phyloP scores from a whole-genome alignment of 2,113 vertebrate species.

The Benitochromis conjunctus region DNA sequence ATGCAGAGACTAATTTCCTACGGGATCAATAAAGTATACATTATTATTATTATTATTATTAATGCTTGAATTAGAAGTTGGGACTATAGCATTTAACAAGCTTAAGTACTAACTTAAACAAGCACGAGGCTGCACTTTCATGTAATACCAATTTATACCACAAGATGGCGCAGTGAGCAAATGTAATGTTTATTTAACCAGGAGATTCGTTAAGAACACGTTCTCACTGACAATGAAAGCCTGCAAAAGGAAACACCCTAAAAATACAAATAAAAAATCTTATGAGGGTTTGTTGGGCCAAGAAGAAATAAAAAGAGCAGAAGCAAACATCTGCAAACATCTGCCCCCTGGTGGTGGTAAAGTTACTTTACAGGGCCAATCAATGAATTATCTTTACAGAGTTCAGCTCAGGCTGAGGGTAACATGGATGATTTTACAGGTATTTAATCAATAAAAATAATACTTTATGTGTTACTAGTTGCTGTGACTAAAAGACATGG shows the following conservation, averaged over 20 bases:
- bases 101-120: neutral
- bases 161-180: neutral
- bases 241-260: neutral
- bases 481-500: neutral
- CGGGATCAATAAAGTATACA: no score
- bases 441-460: neutral
- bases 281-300: neutral
- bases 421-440: rapidly evolving
- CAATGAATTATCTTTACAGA: neutral
- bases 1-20: no score
- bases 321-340: neutral
- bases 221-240: neutral
- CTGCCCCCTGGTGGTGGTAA: neutral
- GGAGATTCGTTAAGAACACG: neutral
- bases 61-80: rapidly evolving
- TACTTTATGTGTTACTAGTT: neutral
- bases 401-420: neutral
- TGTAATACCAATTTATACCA: neutral
- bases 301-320: neutral
- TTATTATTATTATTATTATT: no score
- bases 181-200: neutral
- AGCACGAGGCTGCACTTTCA: neutral
- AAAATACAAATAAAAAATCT: neutral
- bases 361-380: neutral
- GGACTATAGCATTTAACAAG: no score